Conservation (phyloP, 2,888 invertebrate species). For the Cataglyphis altisquamis region DNA sequence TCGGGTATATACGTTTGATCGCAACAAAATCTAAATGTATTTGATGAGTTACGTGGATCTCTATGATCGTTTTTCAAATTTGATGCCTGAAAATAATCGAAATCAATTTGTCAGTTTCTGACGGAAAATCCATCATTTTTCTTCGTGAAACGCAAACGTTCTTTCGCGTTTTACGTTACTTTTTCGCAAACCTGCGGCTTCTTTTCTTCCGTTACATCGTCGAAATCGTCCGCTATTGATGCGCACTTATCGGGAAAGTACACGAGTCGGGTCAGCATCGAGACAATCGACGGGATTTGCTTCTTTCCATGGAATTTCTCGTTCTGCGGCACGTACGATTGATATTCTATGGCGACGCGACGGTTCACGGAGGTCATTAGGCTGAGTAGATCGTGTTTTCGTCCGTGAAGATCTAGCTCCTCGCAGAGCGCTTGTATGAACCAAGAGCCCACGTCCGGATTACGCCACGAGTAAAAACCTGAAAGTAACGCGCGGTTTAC, state of each 20-base stretch:
- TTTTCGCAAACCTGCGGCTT: neutral
- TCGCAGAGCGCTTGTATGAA: constrained; percentile 90
- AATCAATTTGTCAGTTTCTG: constrained; percentile 22
- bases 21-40: neutral
- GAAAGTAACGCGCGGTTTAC: constrained; percentile 71
- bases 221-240: constrained; percentile 3
- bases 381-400: constrained; percentile 88
- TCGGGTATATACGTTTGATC: neutral
- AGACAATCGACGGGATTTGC: constrained; percentile 90
- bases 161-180: neutral
- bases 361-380: constrained; percentile 89
- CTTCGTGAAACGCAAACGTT: constrained; percentile 6
- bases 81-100: neutral
- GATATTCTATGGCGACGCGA: constrained; percentile 90
- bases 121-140: neutral
- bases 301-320: constrained; percentile 88
- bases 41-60: neutral
- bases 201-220: neutral
- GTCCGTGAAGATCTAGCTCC: constrained; percentile 87
- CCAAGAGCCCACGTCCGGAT: constrained; percentile 90
- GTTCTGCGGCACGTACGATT: constrained; percentile 87
- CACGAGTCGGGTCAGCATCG: constrained; percentile 89
- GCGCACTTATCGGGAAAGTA: constrained; percentile 82
- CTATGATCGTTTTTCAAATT: neutral
- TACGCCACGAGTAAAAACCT: constrained; percentile 91